These are phyloP conservation scores for Neoitamus cyanurus DNA, from an alignment of 2,888 invertebrate species.

Conservation along the genomic window DNA sequence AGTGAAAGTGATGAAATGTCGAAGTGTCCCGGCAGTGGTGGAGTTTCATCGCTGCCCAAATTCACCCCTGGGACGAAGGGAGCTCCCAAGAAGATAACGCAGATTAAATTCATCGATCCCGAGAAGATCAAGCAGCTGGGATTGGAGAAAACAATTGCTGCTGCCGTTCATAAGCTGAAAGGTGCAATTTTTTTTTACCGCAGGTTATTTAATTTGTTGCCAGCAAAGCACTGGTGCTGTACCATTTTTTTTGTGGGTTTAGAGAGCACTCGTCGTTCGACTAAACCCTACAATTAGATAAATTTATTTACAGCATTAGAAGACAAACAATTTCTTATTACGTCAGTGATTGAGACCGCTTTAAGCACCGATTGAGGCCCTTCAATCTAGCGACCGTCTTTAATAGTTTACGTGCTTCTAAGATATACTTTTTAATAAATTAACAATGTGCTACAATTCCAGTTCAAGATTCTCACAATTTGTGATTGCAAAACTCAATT, in stretches of 20 bases:
- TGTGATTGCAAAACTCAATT: no score
- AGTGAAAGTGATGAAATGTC: neutral
- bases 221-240: neutral
- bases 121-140: slow-evolving; percentile 60
- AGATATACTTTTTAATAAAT: no score
- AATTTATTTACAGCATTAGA: no score
- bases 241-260: neutral
- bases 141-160: slow-evolving; percentile 60
- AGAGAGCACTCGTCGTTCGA: no score
- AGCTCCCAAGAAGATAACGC: neutral
- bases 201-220: neutral
- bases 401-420: no score
- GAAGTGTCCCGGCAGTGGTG: neutral
- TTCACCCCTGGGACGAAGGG: slow-evolving; percentile 2
- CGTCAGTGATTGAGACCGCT: no score
- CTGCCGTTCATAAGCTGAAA: slow-evolving; percentile 58
- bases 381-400: no score
- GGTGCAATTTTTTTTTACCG: slow-evolving; percentile 10
- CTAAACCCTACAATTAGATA: no score
- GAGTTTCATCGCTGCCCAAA: neutral
- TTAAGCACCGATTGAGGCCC: no score
- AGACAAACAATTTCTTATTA: no score
- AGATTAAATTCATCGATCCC: neutral
- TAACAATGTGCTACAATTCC: no score
- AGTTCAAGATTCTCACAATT: no score